phyloP scores from a whole-genome alignment of 2,113 vertebrate genomes.

The Semnornis frantzii region DNA sequence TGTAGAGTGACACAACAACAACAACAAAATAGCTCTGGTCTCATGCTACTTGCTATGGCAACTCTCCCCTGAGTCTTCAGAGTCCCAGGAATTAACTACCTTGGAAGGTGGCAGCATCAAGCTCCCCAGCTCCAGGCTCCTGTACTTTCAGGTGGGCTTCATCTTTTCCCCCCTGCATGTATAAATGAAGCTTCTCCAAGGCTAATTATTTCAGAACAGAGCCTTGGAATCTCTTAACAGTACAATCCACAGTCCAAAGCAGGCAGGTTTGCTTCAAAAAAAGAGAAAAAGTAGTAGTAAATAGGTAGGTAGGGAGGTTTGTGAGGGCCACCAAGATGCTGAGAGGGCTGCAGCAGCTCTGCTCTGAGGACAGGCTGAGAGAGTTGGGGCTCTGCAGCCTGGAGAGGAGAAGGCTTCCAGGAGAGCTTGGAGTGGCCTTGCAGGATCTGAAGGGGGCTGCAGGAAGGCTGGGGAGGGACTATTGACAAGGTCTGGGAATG shows the following conservation, averaged over 20 bases:
- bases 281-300: too few relatives aligned
- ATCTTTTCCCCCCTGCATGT: background rate
- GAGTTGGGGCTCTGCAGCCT: too few relatives aligned
- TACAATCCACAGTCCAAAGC: background rate
- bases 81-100: background rate
- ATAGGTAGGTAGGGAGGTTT: too few relatives aligned
- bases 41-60: background rate
- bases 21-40: background rate
- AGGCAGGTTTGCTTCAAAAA: too few relatives aligned
- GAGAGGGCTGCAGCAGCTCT: too few relatives aligned
- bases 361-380: too few relatives aligned
- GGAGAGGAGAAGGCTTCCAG: too few relatives aligned
- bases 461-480: too few relatives aligned
- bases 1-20: background rate
- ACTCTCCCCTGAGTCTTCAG: background rate
- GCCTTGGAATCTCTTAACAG: background rate
- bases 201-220: background rate
- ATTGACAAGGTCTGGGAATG: too few relatives aligned
- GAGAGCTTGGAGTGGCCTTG: too few relatives aligned
- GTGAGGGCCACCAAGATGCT: too few relatives aligned
- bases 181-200: background rate
- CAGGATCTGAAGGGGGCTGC: too few relatives aligned
- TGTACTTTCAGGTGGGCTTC: background rate
- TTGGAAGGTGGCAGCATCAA: background rate
- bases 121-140: background rate